Evolutionary conservation across 23 tunicate genomes (phyloP).

Genomic region (Aplidium turbinatum): DNA sequence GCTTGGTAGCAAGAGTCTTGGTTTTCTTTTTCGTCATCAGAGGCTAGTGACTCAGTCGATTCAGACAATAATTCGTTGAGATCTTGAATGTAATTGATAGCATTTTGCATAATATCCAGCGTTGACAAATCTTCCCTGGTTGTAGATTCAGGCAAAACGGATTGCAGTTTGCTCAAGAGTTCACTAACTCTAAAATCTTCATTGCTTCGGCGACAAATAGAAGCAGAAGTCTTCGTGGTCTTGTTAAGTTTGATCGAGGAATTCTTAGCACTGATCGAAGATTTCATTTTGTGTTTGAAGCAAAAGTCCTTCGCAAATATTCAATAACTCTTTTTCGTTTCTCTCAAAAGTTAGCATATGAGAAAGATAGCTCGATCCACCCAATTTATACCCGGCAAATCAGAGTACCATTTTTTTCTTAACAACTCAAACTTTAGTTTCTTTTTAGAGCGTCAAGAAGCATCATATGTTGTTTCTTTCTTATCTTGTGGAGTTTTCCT

Average conservation of each 20-base stretch:
- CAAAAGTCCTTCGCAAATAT: too few relatives aligned
- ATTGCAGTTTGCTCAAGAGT: constrained; percentile 40
- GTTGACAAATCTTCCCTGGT: constrained; percentile 18
- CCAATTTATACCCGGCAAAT: too few relatives aligned
- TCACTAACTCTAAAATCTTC: constrained; percentile 46
- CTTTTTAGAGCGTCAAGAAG: too few relatives aligned
- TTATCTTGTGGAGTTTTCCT: too few relatives aligned
- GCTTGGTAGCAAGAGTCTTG: constrained; percentile 28
- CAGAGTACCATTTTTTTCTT: neutral
- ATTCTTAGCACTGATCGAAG: too few relatives aligned
- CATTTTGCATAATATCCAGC: constrained; percentile 35
- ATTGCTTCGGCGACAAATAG: constrained; percentile 8
- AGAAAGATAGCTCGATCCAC: too few relatives aligned
- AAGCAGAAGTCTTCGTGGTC: constrained; percentile 18
- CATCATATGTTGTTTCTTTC: too few relatives aligned
- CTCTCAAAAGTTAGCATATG: too few relatives aligned
- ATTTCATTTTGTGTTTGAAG: too few relatives aligned
- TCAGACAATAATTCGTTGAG: constrained; percentile 41
- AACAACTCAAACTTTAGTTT: neutral
- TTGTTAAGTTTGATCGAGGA: constrained; percentile 18
- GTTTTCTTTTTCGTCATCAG: constrained; percentile 55
- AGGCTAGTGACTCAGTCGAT: neutral
- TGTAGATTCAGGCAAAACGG: constrained; percentile 12
- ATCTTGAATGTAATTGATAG: constrained; percentile 54
- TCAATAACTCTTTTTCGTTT: too few relatives aligned